Evolutionary conservation across 2,797 vertebrate genomes (phyloP), one percentile per base, ranked within the genome.

Genomic region (Chaunax sp.): DNA sequence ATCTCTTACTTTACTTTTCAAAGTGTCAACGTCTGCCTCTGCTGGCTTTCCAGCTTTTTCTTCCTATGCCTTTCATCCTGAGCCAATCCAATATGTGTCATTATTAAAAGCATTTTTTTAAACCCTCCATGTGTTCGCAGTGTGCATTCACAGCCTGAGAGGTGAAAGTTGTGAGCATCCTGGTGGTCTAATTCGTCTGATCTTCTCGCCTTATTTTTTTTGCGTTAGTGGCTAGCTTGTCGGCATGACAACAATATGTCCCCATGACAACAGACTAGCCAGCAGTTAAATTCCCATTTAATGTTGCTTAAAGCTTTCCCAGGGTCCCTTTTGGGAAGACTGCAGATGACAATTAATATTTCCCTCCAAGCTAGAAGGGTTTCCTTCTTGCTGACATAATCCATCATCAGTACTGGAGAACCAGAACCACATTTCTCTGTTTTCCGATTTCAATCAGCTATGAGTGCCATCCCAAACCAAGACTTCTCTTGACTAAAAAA

Each of bases 211-310:
- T 55, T 19, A 51, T 69, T 77, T 69, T 28, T 70, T 64, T 68
- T 19, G 60, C 63, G 72, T 80, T 71, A 58, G 45, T 60, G 71
- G 65, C 73, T 67, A 74, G 69, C 69, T 81, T 81, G 90, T 91
- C 81, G 78, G 85, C 89, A 88, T 85, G 90, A 91, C 90, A 89
- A 90, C 87, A 90, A 83, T 82, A 47, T 22, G 61, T 92, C 64
- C 73, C 92, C 80, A 90, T 93, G 84, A 84, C 84, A 91, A 93
- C 90, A 69, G 76, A 50, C 14, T 56, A 77, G 81, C 82, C 70
- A 68, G 77, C 55, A 82, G 79, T 74, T 64, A 49, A 54, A 72
- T 81, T 82, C 60, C 28, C 79, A 82, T 72, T 72, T 64, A 44
- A 46, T 67, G 60, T 67, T 64, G 72, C 67, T 80, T 66, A 33